Conservation (phyloP, 2,797 vertebrate genomes). For the Pseudochirops corinnae region DNA sequence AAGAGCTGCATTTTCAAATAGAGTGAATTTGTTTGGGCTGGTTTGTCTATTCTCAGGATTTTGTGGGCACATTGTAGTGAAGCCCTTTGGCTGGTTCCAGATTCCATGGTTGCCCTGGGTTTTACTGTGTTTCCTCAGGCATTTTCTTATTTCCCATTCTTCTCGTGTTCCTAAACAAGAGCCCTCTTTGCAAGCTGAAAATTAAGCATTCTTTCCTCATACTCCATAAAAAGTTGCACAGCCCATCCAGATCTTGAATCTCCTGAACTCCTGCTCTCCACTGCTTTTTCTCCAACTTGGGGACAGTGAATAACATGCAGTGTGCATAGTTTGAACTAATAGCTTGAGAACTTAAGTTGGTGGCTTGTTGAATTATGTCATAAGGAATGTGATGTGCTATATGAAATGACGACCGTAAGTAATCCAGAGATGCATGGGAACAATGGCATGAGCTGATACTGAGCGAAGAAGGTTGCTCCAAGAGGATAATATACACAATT, state of each 20-base stretch:
- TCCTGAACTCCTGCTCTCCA: not conserved
- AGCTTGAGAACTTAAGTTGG: not conserved
- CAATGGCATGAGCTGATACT: not conserved
- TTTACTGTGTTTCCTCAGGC: not conserved
- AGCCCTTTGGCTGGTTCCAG: not conserved
- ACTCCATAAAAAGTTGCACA: not conserved
- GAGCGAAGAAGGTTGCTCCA: not conserved
- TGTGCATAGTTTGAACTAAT: not conserved
- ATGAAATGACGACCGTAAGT: not conserved
- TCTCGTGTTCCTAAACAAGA: not conserved
- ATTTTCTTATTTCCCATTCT: slow-evolving; percentile 13
- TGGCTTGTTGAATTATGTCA: not conserved
- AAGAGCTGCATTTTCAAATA: slow-evolving; percentile 9
- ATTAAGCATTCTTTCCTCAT: not conserved
- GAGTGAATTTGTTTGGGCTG: not conserved
- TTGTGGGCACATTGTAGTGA: not conserved
- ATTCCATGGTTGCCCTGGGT: not conserved
- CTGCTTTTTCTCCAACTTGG: not conserved
- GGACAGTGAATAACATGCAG: not conserved
- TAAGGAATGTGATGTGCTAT: not conserved
- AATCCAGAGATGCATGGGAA: not conserved
- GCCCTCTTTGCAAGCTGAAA: slow-evolving; percentile 40
- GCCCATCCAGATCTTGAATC: not conserved
- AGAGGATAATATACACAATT: not conserved
- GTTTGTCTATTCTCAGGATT: not conserved